Conservation (phyloP, 2,113 vertebrate species). For the Daubentonia madagascariensis region DNA sequence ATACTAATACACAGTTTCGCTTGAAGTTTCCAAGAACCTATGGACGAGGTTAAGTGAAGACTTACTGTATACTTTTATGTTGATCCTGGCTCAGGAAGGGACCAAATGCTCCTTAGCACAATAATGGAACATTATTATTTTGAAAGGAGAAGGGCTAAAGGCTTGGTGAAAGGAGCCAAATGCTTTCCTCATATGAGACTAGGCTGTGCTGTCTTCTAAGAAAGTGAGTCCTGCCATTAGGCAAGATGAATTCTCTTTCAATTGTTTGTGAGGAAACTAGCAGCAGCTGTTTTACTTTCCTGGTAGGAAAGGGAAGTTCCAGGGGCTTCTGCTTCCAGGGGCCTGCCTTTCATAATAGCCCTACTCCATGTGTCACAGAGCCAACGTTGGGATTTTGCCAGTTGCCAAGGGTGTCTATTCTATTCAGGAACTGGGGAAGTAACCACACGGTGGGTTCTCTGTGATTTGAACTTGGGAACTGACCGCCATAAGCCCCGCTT, state of each 20-base stretch:
- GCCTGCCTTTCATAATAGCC: not conserved
- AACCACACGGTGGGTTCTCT: not conserved
- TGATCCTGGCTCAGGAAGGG: not conserved
- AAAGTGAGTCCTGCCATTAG: not conserved
- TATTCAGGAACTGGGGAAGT: not conserved
- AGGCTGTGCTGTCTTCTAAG: not conserved
- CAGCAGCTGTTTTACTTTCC: not conserved
- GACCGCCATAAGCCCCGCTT: not conserved
- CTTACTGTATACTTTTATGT: not conserved
- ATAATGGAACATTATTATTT: not conserved
- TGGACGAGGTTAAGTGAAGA: not conserved
- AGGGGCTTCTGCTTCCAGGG: not conserved
- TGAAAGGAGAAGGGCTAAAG: not conserved
- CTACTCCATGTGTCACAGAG: not conserved
- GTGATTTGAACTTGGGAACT: not conserved
- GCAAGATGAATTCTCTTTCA: not conserved
- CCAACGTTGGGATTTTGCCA: not conserved
- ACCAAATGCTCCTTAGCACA: not conserved
- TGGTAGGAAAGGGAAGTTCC: not conserved
- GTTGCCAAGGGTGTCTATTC: not conserved
- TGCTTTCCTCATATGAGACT: not conserved
- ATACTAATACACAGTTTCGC: not conserved
- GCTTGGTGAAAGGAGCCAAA: not conserved
- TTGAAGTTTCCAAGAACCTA: not conserved
- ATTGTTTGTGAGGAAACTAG: not conserved